Evolutionary conservation across 2,888 invertebrate species (phyloP).

Genomic region (Holacanthella duospinosa): DNA sequence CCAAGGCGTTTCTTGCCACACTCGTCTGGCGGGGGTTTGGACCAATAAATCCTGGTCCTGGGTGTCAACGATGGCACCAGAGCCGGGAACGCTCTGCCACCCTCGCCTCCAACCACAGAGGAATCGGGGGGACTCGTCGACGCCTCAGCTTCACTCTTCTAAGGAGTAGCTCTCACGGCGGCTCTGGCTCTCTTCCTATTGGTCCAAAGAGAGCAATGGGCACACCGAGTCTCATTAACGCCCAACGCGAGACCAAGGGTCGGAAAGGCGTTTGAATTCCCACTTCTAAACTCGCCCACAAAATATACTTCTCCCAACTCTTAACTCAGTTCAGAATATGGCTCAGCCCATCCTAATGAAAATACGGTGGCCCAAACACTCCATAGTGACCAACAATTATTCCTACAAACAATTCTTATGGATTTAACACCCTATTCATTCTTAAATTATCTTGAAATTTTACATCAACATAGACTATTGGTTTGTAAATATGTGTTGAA

Average conservation of each 20-base stretch:
- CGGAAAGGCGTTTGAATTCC: constrained; percentile 39
- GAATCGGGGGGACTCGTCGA: constrained; percentile 9
- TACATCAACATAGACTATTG: too few relatives aligned
- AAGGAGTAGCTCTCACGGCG: constrained; percentile 29
- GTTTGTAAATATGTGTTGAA: too few relatives aligned
- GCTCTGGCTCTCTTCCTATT: constrained; percentile 28
- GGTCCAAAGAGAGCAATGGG: constrained; percentile 36
- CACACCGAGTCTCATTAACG: constrained; percentile 37
- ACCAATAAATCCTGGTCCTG: constrained; percentile 38
- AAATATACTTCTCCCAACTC: neutral
- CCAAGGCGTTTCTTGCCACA: constrained; percentile 37
- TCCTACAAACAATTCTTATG: too few relatives aligned
- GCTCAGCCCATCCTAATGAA: neutral
- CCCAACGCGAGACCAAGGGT: constrained; percentile 38
- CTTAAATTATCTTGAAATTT: neutral
- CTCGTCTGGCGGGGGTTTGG: constrained; percentile 32
- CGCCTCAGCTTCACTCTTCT: constrained; percentile 8
- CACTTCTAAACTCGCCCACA: constrained; percentile 37
- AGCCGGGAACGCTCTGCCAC: constrained; percentile 38
- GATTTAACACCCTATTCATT: neutral
- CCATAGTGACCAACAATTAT: too few relatives aligned
- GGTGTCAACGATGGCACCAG: constrained; percentile 38
- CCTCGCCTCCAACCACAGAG: constrained; percentile 37
- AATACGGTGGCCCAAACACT: neutral
- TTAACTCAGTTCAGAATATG: neutral